These are phyloP conservation scores for Acropternis orthonyx DNA, from an alignment of 2,797 vertebrate species.

Conservation along the genomic window DNA sequence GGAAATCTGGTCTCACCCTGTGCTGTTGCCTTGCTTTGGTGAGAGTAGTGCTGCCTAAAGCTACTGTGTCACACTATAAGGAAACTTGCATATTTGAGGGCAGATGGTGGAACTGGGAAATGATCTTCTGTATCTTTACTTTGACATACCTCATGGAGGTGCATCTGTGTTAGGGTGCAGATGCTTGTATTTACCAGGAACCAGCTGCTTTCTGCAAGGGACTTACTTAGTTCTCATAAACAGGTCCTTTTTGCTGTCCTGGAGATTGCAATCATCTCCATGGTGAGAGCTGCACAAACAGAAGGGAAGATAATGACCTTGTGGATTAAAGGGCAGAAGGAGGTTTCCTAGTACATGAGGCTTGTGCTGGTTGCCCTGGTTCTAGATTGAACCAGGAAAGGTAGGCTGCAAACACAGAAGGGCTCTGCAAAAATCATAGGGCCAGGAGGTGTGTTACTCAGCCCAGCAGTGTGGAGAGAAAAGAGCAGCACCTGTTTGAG, in stretches of 20 bases:
- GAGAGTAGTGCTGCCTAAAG: neutral
- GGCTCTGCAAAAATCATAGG: neutral
- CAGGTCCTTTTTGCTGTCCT: conserved; percentile 28
- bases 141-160: neutral
- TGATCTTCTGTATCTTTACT: neutral
- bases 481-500: neutral
- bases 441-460: neutral
- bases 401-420: neutral
- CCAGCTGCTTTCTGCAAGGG: neutral
- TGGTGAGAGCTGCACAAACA: conserved; percentile 41
- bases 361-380: neutral
- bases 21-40: neutral
- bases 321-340: neutral
- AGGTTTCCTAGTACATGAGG: neutral
- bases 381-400: neutral
- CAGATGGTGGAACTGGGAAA: neutral
- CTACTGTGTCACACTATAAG: neutral
- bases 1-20: accelerated
- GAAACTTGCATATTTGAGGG: neutral
- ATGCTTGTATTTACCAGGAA: conserved; percentile 38
- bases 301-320: neutral
- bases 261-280: conserved; percentile 28
- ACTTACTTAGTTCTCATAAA: conserved; percentile 10
- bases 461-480: neutral
- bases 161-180: neutral